Conservation (phyloP, 2,113 vertebrate genomes). For the Serinus canaria region DNA sequence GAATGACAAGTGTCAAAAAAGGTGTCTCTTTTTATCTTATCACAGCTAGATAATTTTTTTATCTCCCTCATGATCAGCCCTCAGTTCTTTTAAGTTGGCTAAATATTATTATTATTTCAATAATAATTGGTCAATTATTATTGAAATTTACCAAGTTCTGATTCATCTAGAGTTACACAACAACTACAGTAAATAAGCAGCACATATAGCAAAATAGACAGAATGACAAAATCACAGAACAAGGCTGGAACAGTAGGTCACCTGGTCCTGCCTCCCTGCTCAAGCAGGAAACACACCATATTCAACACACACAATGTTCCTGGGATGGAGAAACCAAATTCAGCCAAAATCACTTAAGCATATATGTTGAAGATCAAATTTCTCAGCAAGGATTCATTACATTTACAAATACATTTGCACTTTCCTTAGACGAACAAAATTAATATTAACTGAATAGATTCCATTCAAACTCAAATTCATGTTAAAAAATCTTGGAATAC, state of each 20-base stretch:
- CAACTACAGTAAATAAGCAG: neutral
- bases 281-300: neutral
- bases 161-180: neutral
- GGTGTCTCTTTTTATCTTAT: neutral
- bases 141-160: rapidly evolving
- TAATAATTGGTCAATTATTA: too few species aligned
- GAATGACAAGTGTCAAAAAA: neutral
- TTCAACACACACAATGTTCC: neutral
- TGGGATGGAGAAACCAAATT: neutral
- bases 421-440: neutral
- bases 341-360: neutral
- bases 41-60: neutral
- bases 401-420: neutral
- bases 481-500: neutral
- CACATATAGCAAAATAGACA: neutral
- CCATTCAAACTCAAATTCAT: neutral
- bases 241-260: neutral
- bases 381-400: neutral
- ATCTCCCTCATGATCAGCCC: neutral
- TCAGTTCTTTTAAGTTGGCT: neutral
- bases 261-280: neutral
- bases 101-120: too few species aligned
- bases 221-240: neutral
- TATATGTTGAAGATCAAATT: neutral
- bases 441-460: neutral